Conservation (phyloP, 2,888 invertebrate species). For the Thysanoteuthis rhombus region DNA sequence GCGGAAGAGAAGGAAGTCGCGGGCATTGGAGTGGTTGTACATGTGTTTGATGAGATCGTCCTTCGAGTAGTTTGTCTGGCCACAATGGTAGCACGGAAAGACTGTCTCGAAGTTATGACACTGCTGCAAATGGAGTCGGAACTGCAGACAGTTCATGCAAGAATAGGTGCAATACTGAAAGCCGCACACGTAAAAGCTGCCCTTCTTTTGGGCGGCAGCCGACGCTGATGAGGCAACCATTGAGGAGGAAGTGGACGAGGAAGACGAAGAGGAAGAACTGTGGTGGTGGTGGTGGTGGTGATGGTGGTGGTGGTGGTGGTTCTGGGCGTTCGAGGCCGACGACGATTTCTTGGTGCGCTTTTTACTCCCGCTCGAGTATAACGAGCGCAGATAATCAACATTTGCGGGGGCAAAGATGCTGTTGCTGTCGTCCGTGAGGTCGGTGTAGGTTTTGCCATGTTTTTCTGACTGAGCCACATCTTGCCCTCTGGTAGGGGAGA, state of each 20-base stretch:
- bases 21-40: constrained; percentile 44
- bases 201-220: background rate
- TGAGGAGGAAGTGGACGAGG: constrained; percentile 21
- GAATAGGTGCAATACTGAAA: constrained; percentile 52
- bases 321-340: constrained; percentile 17
- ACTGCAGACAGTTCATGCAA: constrained; percentile 46
- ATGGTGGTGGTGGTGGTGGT: constrained; percentile 27
- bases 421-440: constrained; percentile 15
- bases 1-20: constrained; percentile 47
- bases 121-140: constrained; percentile 47
- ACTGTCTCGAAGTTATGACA: constrained; percentile 46
- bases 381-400: background rate
- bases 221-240: background rate
- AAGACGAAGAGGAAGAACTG: constrained; percentile 28
- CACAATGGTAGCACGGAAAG: constrained; percentile 57
- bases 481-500: background rate
- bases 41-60: constrained; percentile 55
- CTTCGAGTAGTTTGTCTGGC: constrained; percentile 50
- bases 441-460: background rate
- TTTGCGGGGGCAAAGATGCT: constrained; percentile 18
- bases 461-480: background rate
- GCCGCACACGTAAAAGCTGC: constrained; percentile 55
- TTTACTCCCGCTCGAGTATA: constrained; percentile 15
- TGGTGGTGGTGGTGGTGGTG: constrained; percentile 29
- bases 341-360: constrained; percentile 24